Percentiles rank a stretch among this genome's conserved stretches.
Conservation (phyloP, 2,113 vertebrate species). For the Cyprinodon variegatus region DNA sequence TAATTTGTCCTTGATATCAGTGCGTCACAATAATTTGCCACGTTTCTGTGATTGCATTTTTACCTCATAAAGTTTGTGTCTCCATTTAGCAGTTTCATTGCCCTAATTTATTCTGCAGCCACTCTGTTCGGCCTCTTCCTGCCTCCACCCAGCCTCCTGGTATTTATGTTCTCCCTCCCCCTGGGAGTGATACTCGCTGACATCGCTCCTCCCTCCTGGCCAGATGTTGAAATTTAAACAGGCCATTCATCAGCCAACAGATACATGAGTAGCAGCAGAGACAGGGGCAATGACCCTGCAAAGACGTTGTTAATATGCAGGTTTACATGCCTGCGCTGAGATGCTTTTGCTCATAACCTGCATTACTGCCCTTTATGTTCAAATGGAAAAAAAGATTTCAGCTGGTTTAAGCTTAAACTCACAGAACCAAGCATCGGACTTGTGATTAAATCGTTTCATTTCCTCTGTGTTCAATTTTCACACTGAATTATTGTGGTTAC, state of each 20-base stretch:
- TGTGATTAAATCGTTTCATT: slow-evolving; percentile 21
- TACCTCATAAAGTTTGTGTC: slow-evolving; percentile 12
- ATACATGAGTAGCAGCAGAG: slow-evolving; percentile 29
- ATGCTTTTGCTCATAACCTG: background rate
- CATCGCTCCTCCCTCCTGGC: slow-evolving; percentile 48
- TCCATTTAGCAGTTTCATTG: slow-evolving; percentile 33
- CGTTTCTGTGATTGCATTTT: slow-evolving; percentile 5
- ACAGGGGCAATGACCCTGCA: slow-evolving; percentile 36
- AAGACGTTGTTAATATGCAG: slow-evolving; percentile 32
- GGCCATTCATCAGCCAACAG: slow-evolving; percentile 48
- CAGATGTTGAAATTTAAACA: slow-evolving; percentile 74
- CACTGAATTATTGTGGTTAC: background rate
- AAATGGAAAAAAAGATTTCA: slow-evolving; percentile 10
- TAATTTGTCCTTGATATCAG: slow-evolving; percentile 45
- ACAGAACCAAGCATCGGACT: slow-evolving; percentile 1
- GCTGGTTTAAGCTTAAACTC: slow-evolving; percentile 7
- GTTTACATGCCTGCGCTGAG: background rate
- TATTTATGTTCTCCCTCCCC: slow-evolving; percentile 50
- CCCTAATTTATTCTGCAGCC: slow-evolving; percentile 13
- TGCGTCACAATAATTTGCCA: slow-evolving; percentile 28
- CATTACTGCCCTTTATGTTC: background rate
- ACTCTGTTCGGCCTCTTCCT: slow-evolving; percentile 17
- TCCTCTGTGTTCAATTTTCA: slow-evolving; percentile 2
- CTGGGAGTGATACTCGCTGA: slow-evolving; percentile 36
- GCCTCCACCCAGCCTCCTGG: slow-evolving; percentile 48